Percentiles rank a stretch among this genome's conserved stretches.
Conservation (phyloP, 2,888 invertebrate genomes). For the Mimachlamys varia region DNA sequence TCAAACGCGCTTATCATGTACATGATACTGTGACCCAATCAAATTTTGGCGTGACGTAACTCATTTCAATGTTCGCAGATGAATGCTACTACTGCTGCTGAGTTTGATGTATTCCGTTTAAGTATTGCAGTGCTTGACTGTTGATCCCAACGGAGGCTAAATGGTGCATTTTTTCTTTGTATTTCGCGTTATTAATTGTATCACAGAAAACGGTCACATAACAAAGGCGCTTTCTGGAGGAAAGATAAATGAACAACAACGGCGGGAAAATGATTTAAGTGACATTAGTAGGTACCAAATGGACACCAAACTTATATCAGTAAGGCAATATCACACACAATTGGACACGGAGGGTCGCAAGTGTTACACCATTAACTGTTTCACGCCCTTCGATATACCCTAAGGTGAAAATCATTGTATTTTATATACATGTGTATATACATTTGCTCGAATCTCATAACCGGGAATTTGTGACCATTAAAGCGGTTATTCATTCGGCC, state of each 20-base stretch:
- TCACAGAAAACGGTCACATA: neutral
- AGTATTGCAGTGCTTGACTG: constrained; percentile 28
- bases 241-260: neutral
- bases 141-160: neutral
- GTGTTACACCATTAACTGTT: neutral
- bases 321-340: neutral
- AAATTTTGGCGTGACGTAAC: constrained; percentile 31
- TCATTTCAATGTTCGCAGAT: neutral
- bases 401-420: too few species aligned
- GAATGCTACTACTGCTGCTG: neutral
- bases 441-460: too few species aligned
- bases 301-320: neutral
- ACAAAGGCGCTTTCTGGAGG: neutral
- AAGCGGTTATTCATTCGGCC: too few species aligned
- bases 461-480: too few species aligned
- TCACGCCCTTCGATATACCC: too few species aligned
- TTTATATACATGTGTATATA: too few species aligned
- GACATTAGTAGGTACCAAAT: constrained; percentile 14
- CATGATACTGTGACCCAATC: neutral
- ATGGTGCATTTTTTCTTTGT: neutral
- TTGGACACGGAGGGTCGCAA: neutral
- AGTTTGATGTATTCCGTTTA: neutral
- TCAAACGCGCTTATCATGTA: constrained; percentile 23
- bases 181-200: neutral
- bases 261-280: neutral